Conservation (phyloP, 2,797 vertebrate genomes). For the Carduelis carduelis region DNA sequence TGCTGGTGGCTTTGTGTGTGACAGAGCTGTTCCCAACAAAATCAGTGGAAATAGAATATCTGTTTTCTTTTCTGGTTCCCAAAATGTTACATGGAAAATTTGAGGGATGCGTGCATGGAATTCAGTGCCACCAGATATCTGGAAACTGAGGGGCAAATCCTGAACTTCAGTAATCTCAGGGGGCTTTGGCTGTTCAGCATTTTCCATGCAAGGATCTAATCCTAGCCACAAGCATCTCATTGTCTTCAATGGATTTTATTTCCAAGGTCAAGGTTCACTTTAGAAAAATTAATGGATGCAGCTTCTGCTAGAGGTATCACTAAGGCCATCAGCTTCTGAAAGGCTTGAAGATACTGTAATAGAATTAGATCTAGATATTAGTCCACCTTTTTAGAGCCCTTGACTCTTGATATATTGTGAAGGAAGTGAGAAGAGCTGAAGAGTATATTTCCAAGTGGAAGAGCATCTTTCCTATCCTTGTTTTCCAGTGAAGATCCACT, state of each 20-base stretch:
- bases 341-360: neutral
- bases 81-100: fast-evolving
- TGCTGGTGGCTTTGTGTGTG: neutral
- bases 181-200: neutral
- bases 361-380: neutral
- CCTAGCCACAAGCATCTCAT: neutral
- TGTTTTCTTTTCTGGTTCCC: neutral
- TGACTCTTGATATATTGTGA: neutral
- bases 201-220: neutral
- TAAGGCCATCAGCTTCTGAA: neutral
- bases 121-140: neutral
- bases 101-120: neutral
- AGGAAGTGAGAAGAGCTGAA: neutral
- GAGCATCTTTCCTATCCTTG: neutral
- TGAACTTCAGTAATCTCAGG: neutral
- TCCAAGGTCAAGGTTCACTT: neutral
- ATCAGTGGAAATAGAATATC: neutral
- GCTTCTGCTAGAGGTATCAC: neutral
- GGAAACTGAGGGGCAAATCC: neutral
- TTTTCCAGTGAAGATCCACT: neutral
- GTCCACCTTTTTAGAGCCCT: neutral
- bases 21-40: neutral
- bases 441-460: neutral
- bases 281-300: neutral
- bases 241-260: neutral